A percentile compares a stretch with the other conserved stretches of the same genome.
phyloP scores from a whole-genome alignment of 1,140 invertebrate species.

The Helicoverpa zea region DNA sequence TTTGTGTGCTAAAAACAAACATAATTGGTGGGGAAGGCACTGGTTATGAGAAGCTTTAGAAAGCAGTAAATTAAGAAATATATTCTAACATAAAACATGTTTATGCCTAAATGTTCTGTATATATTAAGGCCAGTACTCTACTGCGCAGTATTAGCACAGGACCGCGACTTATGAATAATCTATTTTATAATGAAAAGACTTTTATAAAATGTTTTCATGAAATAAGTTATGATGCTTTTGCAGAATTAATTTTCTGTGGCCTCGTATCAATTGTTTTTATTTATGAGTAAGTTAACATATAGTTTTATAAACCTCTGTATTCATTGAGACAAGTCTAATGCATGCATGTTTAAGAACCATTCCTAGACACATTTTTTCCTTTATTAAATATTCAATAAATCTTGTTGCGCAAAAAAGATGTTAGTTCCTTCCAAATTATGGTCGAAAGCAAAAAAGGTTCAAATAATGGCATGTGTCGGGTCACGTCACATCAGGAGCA shows the following conservation, averaged over 20 bases:
- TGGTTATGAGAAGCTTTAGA: neutral
- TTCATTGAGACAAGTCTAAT: too few relatives aligned
- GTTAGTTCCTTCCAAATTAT: too few relatives aligned
- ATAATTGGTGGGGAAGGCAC: neutral
- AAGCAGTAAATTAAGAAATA: constrained; percentile 12
- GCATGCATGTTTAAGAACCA: too few relatives aligned
- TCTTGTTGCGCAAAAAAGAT: too few relatives aligned
- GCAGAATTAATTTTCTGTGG: neutral
- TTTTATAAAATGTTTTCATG: neutral
- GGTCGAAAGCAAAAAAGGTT: too few relatives aligned
- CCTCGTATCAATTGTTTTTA: too few relatives aligned
- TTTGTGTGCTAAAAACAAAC: neutral
- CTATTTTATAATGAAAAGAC: constrained; percentile 5
- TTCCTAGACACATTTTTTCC: too few relatives aligned
- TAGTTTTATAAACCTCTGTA: too few relatives aligned
- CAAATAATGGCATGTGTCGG: too few relatives aligned
- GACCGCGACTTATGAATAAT: constrained; percentile 2
- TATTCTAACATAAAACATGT: constrained; percentile 12
- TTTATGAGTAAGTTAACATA: too few relatives aligned
- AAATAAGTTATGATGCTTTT: neutral
- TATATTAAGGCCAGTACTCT: neutral
- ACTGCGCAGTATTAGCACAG: neutral
- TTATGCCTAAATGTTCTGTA: neutral
- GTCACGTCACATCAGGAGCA: too few relatives aligned
- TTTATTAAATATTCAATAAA: too few relatives aligned